Percentiles rank a stretch among this genome's conserved stretches.
These are phyloP conservation scores for Capreolus pygargus DNA, from an alignment of 2,113 vertebrate genomes.

Conservation along the genomic window DNA sequence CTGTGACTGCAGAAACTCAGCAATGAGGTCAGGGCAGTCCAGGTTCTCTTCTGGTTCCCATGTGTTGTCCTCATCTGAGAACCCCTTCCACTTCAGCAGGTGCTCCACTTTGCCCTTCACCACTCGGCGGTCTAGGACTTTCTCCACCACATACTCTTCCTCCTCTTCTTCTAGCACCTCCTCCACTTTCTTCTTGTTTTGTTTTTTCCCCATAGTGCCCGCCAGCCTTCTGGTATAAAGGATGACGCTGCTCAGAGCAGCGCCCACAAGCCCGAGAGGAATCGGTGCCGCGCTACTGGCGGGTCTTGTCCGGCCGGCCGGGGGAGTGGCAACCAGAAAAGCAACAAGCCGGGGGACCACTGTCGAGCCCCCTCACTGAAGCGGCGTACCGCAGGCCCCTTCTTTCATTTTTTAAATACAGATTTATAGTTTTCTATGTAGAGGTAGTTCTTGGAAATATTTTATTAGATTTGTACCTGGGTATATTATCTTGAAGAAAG, in stretches of 20 bases:
- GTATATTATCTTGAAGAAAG: neutral
- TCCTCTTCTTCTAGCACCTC: slow-evolving; percentile 95
- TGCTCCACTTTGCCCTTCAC: slow-evolving; percentile 97
- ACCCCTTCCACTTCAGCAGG: slow-evolving; percentile 98
- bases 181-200: slow-evolving; percentile 96
- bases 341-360: too few relatives aligned
- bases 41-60: slow-evolving; percentile 99
- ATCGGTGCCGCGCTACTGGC: too few relatives aligned
- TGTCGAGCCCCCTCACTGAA: too few relatives aligned
- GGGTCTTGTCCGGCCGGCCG: too few relatives aligned
- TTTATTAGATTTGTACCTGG: slow-evolving; percentile 2
- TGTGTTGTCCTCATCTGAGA: slow-evolving; percentile 96
- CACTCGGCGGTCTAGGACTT: slow-evolving; percentile 94
- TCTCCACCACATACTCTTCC: slow-evolving; percentile 97
- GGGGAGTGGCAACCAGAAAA: too few relatives aligned
- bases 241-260: slow-evolving; percentile 83
- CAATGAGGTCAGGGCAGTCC: slow-evolving; percentile 97
- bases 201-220: slow-evolving; percentile 90
- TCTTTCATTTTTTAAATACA: neutral
- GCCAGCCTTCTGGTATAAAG: slow-evolving; percentile 87
- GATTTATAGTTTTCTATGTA: neutral
- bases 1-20: slow-evolving; percentile 95
- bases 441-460: neutral
- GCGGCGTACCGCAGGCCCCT: too few relatives aligned
- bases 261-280: too few relatives aligned